phyloP scores from a whole-genome alignment of 2,888 invertebrate genomes.

The Frankliniella fusca region DNA sequence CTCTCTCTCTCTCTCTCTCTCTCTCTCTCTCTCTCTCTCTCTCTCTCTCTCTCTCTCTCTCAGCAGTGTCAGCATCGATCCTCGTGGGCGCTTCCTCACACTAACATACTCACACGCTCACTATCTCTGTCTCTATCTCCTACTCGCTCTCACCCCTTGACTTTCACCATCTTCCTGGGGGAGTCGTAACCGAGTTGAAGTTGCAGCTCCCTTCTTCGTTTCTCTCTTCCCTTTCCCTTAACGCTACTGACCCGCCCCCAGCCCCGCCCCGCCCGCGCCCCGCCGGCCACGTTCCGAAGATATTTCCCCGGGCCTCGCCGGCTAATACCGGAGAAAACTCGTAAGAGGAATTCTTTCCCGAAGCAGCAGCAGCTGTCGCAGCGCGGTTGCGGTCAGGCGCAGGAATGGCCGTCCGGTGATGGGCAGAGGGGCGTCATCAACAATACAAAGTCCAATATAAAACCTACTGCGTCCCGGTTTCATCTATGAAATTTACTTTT shows the following conservation, averaged over 20 bases:
- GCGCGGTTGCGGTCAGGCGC: neutral
- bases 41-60: neutral
- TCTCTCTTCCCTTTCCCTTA: neutral
- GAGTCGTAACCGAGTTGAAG: slow-evolving; percentile 4
- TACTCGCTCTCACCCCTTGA: neutral
- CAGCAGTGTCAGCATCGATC: neutral
- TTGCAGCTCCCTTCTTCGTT: neutral
- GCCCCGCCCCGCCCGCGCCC: neutral
- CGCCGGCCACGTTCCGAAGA: slow-evolving; percentile 2
- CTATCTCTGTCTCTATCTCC: neutral
- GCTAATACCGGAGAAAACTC: slow-evolving; percentile 1
- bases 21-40: neutral
- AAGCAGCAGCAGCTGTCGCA: neutral
- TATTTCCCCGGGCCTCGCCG: neutral
- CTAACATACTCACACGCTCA: neutral
- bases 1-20: neutral
- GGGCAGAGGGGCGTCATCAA: too few relatives aligned
- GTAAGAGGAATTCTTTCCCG: neutral
- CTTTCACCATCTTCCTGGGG: slow-evolving; percentile 3
- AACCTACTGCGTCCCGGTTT: too few relatives aligned
- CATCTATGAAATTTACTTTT: too few relatives aligned
- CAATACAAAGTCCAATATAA: too few relatives aligned
- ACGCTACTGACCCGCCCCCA: neutral
- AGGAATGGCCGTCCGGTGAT: neutral
- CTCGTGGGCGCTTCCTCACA: neutral